Evolutionary conservation across 2,797 vertebrate genomes (phyloP), one percentile per base, ranked within the genome.

Genomic region (Sebastes ruberrimus): DNA sequence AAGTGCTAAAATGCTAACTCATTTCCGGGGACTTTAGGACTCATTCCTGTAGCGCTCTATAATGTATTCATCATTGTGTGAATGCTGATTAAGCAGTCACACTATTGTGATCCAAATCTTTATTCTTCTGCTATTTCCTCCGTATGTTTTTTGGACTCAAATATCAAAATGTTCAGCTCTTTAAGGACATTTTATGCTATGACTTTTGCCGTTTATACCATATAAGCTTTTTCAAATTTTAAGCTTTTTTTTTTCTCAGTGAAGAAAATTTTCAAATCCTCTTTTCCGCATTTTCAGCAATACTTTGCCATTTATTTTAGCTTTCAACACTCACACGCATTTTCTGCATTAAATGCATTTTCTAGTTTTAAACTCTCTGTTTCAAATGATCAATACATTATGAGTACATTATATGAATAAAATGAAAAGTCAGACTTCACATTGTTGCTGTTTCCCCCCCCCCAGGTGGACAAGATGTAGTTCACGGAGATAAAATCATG

Each of bases 391-490:
- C 5, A 20, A 35, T 27, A 57, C 4, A 13, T 38, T 28, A 30
- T 25, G 20, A 49, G 27, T 30, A 22, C 46, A 10, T 68, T 33
- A 5, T 27, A 28, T 71, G 16, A 71, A 71, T 57, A 38, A 20
- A 57, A 56, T 70, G 10, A 59, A 14, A 10, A 72, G 32, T 46
- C 4, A 38, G 6, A 11, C 2, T 38, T 76, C 6, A 67, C 16
- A 4, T 42, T 60, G 2, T 61, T 57, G 6, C 6, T 70, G 8
- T 60, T 60, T 35, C 61, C 80, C 60, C n/a, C 23, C 25, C n/a
- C 30, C 0, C 59, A 94, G 92, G 75, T 38, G 91, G 87, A 35
- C 4, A 7, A 5, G 69, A 82, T 23, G 72, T n/a, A 5, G 7
- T 4, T 10, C 73, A 71, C 13, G 20, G 0, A 22, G 7, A 67